Evolutionary conservation across 1,140 invertebrate genomes (phyloP).

Genomic region (Pteromalus puparum): DNA sequence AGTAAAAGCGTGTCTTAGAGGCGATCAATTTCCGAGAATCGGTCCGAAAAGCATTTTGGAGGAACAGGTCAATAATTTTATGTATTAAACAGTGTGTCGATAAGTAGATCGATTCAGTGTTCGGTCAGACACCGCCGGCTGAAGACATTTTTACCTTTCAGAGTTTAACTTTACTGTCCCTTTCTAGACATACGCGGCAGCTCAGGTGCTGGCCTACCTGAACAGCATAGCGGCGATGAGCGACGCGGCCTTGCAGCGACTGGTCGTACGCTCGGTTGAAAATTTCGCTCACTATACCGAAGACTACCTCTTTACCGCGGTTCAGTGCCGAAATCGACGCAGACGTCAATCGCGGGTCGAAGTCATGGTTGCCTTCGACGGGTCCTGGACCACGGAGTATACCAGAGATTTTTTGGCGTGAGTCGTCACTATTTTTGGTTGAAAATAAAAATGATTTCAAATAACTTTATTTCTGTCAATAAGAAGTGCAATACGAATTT

Average conservation of each 20-base stretch:
- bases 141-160: neutral
- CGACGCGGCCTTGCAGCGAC: constrained; percentile 53
- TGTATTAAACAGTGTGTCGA: neutral
- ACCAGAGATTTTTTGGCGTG: constrained; percentile 76
- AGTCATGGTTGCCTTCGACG: constrained; percentile 75
- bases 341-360: constrained; percentile 70
- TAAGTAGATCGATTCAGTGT: too few species aligned
- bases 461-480: neutral
- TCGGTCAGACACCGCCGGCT: neutral
- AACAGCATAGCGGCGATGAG: constrained; percentile 60
- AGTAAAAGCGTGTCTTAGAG: constrained; percentile 78
- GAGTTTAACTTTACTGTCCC: constrained; percentile 8
- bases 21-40: constrained; percentile 67
- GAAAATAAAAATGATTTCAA: neutral
- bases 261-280: constrained; percentile 55
- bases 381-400: constrained; percentile 75
- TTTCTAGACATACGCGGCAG: constrained; percentile 58
- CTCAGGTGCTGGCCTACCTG: constrained; percentile 62
- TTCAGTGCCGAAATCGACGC: constrained; percentile 65
- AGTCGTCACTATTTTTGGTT: constrained; percentile 55
- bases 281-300: constrained; percentile 59
- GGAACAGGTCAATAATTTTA: constrained; percentile 61
- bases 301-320: constrained; percentile 57
- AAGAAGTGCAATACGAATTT: neutral
- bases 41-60: constrained; percentile 59